Percentiles rank a stretch among this genome's conserved stretches.
phyloP scores from a whole-genome alignment of 2,113 vertebrate genomes.

The Charadrius vociferus region DNA sequence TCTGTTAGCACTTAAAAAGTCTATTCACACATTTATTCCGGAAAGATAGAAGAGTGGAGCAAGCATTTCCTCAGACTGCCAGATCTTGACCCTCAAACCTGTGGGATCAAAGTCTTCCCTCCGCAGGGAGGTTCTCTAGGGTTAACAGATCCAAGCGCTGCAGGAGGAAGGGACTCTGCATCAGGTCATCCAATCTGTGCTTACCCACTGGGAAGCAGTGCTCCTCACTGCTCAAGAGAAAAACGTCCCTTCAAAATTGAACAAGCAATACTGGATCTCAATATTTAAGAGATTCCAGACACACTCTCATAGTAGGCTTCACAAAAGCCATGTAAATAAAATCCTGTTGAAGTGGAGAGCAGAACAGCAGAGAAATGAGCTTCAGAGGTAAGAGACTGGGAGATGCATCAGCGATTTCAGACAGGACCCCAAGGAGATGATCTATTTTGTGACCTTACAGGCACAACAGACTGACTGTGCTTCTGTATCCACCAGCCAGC shows the following conservation, averaged over 20 bases:
- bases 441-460: background rate
- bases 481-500: background rate
- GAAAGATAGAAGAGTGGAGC: background rate
- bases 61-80: background rate
- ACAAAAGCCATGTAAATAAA: background rate
- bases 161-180: background rate
- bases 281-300: background rate
- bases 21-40: accelerated
- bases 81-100: background rate
- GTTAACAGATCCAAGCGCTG: background rate
- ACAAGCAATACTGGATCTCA: background rate
- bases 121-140: background rate
- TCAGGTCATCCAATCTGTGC: background rate
- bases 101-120: background rate
- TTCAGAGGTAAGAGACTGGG: background rate
- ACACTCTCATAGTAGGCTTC: background rate
- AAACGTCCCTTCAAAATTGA: background rate
- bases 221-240: background rate
- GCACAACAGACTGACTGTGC: background rate
- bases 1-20: background rate
- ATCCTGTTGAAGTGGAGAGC: background rate
- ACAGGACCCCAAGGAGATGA: background rate
- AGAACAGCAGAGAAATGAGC: background rate
- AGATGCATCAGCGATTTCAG: background rate
- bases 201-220: background rate